Evolutionary conservation across 1,140 invertebrate genomes (phyloP).

Genomic region (Teleogryllus occipitalis): DNA sequence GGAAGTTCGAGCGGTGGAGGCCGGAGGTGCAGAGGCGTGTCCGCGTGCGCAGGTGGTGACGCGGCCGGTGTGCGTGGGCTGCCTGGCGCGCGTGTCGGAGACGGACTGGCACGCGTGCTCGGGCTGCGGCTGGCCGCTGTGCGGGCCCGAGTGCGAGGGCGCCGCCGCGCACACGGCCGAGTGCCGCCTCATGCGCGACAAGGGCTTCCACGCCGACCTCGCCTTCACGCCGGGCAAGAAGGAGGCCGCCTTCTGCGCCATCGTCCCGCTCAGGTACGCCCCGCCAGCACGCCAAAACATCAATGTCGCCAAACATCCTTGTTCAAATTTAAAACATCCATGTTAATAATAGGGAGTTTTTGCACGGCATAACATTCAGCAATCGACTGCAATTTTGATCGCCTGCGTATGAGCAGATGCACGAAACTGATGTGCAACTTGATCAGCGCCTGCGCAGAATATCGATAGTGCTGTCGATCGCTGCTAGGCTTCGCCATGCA

Average conservation of each 20-base stretch:
- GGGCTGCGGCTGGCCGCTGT: constrained; percentile 32
- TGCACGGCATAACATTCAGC: too few species aligned
- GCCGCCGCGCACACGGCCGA: constrained; percentile 26
- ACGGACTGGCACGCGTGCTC: constrained; percentile 27
- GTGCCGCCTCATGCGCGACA: constrained; percentile 28
- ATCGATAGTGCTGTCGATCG: too few species aligned
- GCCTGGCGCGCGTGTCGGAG: constrained; percentile 34
- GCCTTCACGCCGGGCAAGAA: constrained; percentile 24
- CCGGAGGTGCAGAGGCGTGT: background rate
- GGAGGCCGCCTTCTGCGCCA: constrained; percentile 32
- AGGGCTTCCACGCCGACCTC: constrained; percentile 25
- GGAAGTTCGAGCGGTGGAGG: too few species aligned
- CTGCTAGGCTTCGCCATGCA: too few species aligned
- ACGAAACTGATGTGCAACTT: too few species aligned
- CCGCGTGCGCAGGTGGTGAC: constrained; percentile 28
- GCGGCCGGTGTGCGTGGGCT: constrained; percentile 50
- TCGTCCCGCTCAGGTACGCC: constrained; percentile 29
- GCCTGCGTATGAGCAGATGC: too few species aligned
- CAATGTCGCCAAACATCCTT: too few species aligned
- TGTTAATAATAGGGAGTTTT: too few species aligned
- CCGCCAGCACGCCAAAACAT: too few species aligned
- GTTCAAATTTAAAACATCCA: too few species aligned
- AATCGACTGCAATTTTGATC: too few species aligned
- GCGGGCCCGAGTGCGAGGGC: constrained; percentile 25
- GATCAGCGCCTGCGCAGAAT: too few species aligned